Base-by-base conservation (phyloP, 1,140 invertebrate genomes). In the Drosophila rhopaloa region DNA sequence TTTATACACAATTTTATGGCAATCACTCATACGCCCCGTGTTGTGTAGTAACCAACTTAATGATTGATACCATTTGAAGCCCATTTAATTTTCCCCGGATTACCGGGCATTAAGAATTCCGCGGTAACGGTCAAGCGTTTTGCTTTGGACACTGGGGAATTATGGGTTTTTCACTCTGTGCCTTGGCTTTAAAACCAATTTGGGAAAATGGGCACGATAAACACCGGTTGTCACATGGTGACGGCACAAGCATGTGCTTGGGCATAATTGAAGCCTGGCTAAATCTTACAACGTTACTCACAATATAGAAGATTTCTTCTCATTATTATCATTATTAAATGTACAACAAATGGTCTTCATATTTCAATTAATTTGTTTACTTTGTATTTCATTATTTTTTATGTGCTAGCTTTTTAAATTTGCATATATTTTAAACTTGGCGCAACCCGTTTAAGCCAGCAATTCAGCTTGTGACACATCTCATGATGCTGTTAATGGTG, bases 21-120 rank as follows among this genome's bases (percentile, higher is more conserved):
- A 82, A 83, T 86, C 79, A 79, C 62, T 86, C 79, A 89, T 79
- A 65, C 61, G 72, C 51, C 35, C 56, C 58, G 35, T 46, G 44
- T 13, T 38, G 47, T 59, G 75, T 41, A 37, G 62, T 35, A 16
- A 50, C 53, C 65, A 70, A 74, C 67, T 76, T 68, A 79, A 79
- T 88, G 82, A 86, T 86, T 78, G 79, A 88, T 88, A 79, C 70
- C 66, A 82, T 76, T 88, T 76, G 79, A 61, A 76, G 58, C 57
- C 62, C 65, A 67, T 75, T 88, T 79, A 83, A 88, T 71, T 63
- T 70, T 51, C 37, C 35, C 10, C 35, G 50, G 83, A 63, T 86
- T 86, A 81, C 63, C 11, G 24, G 48, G 62, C 35, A 53, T 78
- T 81, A 58, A 16, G 38, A 51, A 54, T 7, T 47, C 43, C 63